Percentiles rank a stretch among this genome's conserved stretches.
These are phyloP conservation scores for Chromis chromis DNA, from an alignment of 2,797 vertebrate species.

Conservation along the genomic window DNA sequence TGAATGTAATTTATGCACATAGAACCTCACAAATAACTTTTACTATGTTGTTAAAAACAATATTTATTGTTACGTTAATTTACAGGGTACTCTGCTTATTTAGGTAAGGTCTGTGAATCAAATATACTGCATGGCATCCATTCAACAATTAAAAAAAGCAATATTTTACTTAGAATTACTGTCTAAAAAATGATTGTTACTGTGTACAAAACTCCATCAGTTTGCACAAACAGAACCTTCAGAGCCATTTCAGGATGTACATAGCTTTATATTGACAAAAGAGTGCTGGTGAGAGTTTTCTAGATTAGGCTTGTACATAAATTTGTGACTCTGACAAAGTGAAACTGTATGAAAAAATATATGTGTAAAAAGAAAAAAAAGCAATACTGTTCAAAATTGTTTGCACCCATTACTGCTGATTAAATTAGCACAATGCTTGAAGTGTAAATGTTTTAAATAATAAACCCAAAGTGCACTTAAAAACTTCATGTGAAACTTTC, in stretches of 20 bases:
- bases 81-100: too few relatives aligned
- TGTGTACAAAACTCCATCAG: not conserved
- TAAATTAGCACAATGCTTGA: not conserved
- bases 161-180: not conserved
- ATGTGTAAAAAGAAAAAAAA: not conserved
- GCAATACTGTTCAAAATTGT: not conserved
- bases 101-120: fast-evolving
- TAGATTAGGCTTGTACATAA: not conserved
- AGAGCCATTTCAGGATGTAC: not conserved
- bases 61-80: too few relatives aligned
- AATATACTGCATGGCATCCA: not conserved
- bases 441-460: conserved; percentile 16
- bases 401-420: conserved; percentile 14
- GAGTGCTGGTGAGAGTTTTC: too few relatives aligned
- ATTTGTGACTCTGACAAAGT: not conserved
- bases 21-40: not conserved
- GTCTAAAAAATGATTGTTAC: not conserved
- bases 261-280: conserved; percentile 5
- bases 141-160: not conserved
- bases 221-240: not conserved
- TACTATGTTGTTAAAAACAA: too few relatives aligned
- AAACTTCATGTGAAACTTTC: not conserved
- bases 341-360: not conserved
- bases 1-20: not conserved
- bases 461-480: conserved; percentile 45